Evolutionary conservation across 2,113 vertebrate genomes (phyloP), one percentile per base, ranked within the genome.

Genomic region (Turnix velox): DNA sequence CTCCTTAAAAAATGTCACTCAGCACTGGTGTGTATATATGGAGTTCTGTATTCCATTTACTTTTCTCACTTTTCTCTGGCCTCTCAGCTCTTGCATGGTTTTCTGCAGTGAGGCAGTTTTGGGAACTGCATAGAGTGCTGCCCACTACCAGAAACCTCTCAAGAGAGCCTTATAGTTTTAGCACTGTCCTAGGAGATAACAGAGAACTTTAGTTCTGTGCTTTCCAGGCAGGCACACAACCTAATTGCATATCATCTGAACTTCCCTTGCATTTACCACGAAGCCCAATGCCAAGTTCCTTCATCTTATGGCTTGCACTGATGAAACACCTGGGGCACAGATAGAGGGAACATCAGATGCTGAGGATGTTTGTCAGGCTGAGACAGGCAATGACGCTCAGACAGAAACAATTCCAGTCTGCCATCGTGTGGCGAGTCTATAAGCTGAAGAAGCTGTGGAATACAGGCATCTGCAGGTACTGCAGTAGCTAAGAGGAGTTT

Each of bases 271-370:
- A 7, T 61, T 74, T 42, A 48, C 39, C 16, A 4, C 0, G 9
- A 14, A 82, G 27, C n/a, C 20, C 22, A 18, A 0, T 1, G 13
- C 18, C 3, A 4, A 9, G 19, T 48, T 22, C 27, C 48, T 43
- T 11, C 12, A 42, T 25, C 37, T 51, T n/a, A 37, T 0, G 0
- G 13, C 7, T 68, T 43, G 71, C 0, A 0, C 17, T 5, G 3
- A 6, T 20, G 12, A 5, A 18, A 18, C 20, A 35, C 28, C 24
- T 35, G 27, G 20, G 49, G 15, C 62, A 35, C 11, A 63, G 35
- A 31, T 1, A 33, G 8, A 28, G 30, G 17, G 18, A 19, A 20
- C 9, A 39, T 30, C 40, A 22, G 28, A 31, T 20, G 1, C 1
- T 22, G 48, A 35, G 27, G 33, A 12, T 22, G 17, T 52, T 10